Base-by-base conservation (phyloP, 2,888 invertebrate genomes). In the Heliconius ethilla region DNA sequence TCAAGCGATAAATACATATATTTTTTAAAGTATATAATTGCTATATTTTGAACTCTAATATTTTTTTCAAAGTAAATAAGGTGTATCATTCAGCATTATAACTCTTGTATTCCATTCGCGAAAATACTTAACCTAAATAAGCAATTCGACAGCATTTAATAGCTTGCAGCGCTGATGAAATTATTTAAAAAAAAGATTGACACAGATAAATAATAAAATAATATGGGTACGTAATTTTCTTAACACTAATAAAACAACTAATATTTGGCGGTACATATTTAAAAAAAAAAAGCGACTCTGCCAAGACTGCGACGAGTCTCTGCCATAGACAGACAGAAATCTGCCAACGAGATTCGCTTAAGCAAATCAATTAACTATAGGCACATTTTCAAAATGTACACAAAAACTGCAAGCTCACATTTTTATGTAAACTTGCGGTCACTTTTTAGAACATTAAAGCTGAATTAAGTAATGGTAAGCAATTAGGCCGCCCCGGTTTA, bases 401-500 rank as follows among this genome's bases (percentile, higher is more conserved):
- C 25, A 3, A 25, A 25, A 40, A 45, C 25, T 40, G 69, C 40
- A 45, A 25, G 40, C 15, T 9, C 9, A 69, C 40, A 63, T 18
- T 65, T 63, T 45, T 7, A 63, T 63, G 11, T 40, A 27, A 40
- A 29, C 18, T 65, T 22, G 25, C 25, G 59, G 45, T 45, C 45
- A 76, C 25, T 51, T 62, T 75, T 40, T 55, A 73, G 75, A 78
- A 79, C 77, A 80, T 81, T 70, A 67, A 69, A 78, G 76, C 70
- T 75, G 33, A 37, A 62, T 40, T 70, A 70, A 80, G 75, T 80
- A 75, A 78, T 76, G 78, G 79, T 81, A 81, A 81, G 81, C 82
- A 84, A 84, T 82, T 83, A 83, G 83, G 83, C 80, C 83, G 79
- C 45, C 78, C 76, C 45, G 82, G 76, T 82, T 83, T 84, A 83